Percentiles rank a stretch among this genome's conserved stretches.
phyloP scores from a whole-genome alignment of 1,140 invertebrate species.

The Zophobas morio region DNA sequence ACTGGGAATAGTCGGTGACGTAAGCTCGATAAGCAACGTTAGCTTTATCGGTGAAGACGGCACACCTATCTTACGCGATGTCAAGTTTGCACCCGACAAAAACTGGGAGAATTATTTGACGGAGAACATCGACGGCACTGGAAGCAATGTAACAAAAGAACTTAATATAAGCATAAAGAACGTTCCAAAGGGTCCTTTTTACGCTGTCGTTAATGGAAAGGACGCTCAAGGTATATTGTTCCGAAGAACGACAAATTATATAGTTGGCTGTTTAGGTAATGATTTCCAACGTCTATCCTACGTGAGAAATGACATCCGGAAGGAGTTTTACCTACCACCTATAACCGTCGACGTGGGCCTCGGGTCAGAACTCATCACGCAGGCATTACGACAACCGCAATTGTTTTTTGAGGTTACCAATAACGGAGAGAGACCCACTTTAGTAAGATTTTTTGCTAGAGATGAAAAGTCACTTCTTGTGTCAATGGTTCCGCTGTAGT shows the following conservation, averaged over 20 bases:
- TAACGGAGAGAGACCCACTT: slow-evolving; percentile 52
- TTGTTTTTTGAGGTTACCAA: slow-evolving; percentile 63
- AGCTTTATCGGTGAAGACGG: slow-evolving; percentile 47
- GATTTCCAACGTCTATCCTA: slow-evolving; percentile 50
- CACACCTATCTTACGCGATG: slow-evolving; percentile 44
- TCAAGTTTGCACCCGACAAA: slow-evolving; percentile 47
- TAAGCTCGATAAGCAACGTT: slow-evolving; percentile 50
- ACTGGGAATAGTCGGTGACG: slow-evolving; percentile 48
- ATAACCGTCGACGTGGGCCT: slow-evolving; percentile 56
- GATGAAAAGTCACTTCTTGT: slow-evolving; percentile 57
- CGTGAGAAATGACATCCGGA: not conserved
- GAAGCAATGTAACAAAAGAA: not conserved
- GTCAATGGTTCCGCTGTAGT: slow-evolving; percentile 52
- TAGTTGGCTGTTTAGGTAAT: slow-evolving; percentile 40
- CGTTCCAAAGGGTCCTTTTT: slow-evolving; percentile 44
- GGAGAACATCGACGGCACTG: slow-evolving; percentile 18
- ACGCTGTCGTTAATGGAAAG: slow-evolving; percentile 55
- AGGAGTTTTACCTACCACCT: slow-evolving; percentile 31
- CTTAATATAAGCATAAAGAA: slow-evolving; percentile 29
- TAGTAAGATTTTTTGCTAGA: slow-evolving; percentile 53
- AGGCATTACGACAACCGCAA: slow-evolving; percentile 38
- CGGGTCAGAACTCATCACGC: slow-evolving; percentile 53
- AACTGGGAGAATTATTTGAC: slow-evolving; percentile 44
- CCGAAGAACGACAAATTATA: too few species aligned
- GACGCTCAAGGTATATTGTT: slow-evolving; percentile 52